Evolutionary conservation across 2,888 invertebrate genomes (phyloP), one percentile per base, ranked within the genome.

Genomic region (Drosophila colorata): DNA sequence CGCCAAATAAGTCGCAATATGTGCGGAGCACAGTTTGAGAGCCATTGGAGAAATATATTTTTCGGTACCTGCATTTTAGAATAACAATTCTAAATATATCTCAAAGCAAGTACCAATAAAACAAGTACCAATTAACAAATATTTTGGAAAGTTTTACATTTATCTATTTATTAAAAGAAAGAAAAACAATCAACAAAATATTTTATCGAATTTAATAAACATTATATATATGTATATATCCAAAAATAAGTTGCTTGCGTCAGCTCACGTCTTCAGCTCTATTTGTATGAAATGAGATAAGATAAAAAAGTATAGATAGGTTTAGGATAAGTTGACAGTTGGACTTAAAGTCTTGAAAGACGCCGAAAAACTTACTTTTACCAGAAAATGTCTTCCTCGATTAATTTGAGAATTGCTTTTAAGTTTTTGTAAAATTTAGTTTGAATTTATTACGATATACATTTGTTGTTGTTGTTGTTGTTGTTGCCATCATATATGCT

Each of bases 361-460:
- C n/a, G n/a, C n/a, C n/a, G 3, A 23, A 4, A 23, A 25, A 28
- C 28, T 28, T 28, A 28, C 28, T 28, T 28, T 28, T 28, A 28
- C 2, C 9, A 9, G 28, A 28, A 28, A 28, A 9, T 9, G 9
- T 28, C 9, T 9, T 28, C 28, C 20, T 31, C 2, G n/a, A 48
- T 25, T n/a, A 16, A 56, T 16, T 37, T 18, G 8, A 31, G 11
- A 28, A 23, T 49, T 33, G 18, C 40, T 49, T 18, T 40, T 56
- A 47, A 25, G 31, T 53, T 71, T 76, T 65, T 84, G 85, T 87
- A 85, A 87, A 87, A 87, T 87, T 74, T 80, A 80, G 69, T 87
- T 84, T 83, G 72, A 81, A 77, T 83, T 87, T 83, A 83, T 87
- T 83, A 77, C 80, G 87, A 83, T 83, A 85, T 74, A 87, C 77